These are phyloP conservation scores for Palythoa caribaeorum DNA, from an alignment of 92 coral and sea anemone species.

Conservation along the genomic window DNA sequence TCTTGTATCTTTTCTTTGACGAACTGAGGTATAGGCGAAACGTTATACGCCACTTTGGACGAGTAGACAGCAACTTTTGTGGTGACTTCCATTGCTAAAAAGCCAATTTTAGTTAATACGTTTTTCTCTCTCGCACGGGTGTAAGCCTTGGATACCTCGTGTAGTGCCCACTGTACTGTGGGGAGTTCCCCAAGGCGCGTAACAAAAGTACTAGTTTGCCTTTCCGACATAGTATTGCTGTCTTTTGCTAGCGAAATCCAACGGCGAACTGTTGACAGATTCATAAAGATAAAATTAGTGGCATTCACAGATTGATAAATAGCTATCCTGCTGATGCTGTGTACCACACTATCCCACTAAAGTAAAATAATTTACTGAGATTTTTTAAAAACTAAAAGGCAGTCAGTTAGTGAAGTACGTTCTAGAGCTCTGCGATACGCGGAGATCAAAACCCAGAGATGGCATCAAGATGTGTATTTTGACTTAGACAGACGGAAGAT, in stretches of 20 bases:
- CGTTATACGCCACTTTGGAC: constrained; percentile 18
- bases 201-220: neutral
- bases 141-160: constrained; percentile 13
- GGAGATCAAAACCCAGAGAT: no score
- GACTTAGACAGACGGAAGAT: no score
- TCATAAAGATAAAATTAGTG: neutral
- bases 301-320: no score
- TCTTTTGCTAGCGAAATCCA: neutral
- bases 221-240: neutral
- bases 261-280: neutral
- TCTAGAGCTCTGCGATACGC: no score
- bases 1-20: constrained; percentile 30
- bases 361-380: no score
- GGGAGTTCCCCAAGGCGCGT: constrained; percentile 31
- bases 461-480: no score
- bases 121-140: constrained; percentile 1
- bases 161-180: constrained; percentile 9
- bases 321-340: no score
- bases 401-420: no score
- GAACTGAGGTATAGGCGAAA: constrained; percentile 31
- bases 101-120: constrained; percentile 13
- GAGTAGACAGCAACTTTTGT: constrained; percentile 14
- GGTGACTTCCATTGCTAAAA: constrained; percentile 31
- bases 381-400: no score
- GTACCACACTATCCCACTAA: no score